Evolutionary conservation across 2,113 vertebrate species (phyloP).

Genomic region (Anser cygnoides): DNA sequence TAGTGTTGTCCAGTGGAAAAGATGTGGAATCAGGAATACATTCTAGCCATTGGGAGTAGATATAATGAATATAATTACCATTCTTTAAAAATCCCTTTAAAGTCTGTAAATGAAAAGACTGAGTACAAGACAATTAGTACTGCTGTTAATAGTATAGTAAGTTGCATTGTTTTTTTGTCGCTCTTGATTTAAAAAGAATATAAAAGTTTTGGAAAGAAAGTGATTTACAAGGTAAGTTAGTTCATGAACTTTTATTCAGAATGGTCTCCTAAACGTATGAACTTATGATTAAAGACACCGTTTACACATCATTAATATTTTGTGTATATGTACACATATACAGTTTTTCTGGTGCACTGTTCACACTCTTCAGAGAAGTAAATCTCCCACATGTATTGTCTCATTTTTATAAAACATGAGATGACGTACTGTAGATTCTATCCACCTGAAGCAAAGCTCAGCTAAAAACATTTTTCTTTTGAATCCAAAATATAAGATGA

Average conservation of each 20-base stretch:
- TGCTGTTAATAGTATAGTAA: background rate
- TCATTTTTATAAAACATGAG: background rate
- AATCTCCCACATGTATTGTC: slow-evolving; percentile 57
- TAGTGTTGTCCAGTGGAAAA: background rate
- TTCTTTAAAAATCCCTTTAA: background rate
- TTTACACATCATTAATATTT: slow-evolving; percentile 69
- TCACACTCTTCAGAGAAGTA: slow-evolving; percentile 57
- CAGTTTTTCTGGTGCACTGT: slow-evolving; percentile 33
- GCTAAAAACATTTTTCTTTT: background rate
- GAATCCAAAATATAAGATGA: background rate
- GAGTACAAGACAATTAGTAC: background rate
- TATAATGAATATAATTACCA: background rate
- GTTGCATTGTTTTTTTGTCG: background rate
- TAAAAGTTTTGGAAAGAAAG: background rate
- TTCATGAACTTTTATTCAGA: background rate
- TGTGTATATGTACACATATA: background rate
- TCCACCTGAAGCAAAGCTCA: background rate
- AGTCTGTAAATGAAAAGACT: background rate
- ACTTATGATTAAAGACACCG: slow-evolving; percentile 23
- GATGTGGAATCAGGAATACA: background rate
- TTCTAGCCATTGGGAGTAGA: background rate
- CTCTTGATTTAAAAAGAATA: background rate
- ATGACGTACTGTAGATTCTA: background rate
- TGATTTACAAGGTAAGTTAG: background rate
- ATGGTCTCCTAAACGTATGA: background rate